Evolutionary conservation across 64 coral and sea anemone species (phyloP).

Genomic region (Hydrozoanthus tunicans): DNA sequence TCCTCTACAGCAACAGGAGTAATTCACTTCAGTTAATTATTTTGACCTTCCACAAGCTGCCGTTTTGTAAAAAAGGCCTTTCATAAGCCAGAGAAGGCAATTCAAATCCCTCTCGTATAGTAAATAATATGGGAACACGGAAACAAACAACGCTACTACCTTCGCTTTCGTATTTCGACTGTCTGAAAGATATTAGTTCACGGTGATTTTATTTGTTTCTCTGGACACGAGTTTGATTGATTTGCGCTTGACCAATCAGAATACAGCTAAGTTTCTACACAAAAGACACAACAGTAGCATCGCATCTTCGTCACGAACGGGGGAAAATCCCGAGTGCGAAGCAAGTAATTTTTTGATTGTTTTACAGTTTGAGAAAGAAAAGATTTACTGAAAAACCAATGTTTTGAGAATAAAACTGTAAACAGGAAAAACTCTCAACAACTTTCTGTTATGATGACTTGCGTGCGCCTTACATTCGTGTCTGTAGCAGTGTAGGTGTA

Average conservation of each 20-base stretch:
- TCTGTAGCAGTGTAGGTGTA: no score
- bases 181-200: slow-evolving; percentile 41
- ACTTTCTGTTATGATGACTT: no score
- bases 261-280: not conserved
- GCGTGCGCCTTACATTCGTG: no score
- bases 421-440: no score
- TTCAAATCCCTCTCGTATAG: not conserved
- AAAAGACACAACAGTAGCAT: not conserved
- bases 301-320: not conserved
- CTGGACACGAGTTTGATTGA: slow-evolving; percentile 29
- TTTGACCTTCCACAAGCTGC: not conserved
- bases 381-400: no score
- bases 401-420: no score
- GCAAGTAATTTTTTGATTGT: no score
- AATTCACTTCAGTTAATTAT: not conserved
- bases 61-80: not conserved
- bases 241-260: slow-evolving; percentile 22
- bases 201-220: slow-evolving; percentile 47
- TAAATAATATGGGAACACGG: not conserved
- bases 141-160: not conserved
- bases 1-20: not conserved
- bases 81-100: not conserved
- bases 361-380: no score
- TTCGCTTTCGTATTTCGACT: slow-evolving; percentile 21
- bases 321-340: not conserved